Conservation (phyloP, 2,888 invertebrate species). For the Cyrtodaria siliqua region DNA sequence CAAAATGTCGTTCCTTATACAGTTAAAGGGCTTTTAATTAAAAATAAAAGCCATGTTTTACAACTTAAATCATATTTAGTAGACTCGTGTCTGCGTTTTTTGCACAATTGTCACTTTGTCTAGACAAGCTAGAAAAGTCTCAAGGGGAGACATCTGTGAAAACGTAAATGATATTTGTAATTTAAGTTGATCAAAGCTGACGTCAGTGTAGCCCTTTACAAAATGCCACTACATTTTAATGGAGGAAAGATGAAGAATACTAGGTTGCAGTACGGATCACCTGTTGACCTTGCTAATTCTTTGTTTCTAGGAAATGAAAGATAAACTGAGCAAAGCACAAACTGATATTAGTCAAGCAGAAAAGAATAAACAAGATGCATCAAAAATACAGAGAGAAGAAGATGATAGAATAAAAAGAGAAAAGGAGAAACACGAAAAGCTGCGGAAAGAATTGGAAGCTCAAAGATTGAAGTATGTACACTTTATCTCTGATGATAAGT, state of each 20-base stretch:
- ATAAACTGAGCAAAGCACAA: conserved; percentile 61
- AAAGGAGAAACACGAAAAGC: conserved; percentile 66
- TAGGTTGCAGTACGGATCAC: too few species aligned
- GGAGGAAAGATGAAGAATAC: too few species aligned
- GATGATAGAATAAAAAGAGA: conserved; percentile 58
- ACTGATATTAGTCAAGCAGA: conserved; percentile 62
- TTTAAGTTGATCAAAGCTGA: too few species aligned
- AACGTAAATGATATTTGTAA: not conserved
- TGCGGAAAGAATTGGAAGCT: conserved; percentile 65
- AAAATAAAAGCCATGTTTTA: too few species aligned
- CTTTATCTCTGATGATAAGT: not conserved
- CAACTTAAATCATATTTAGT: too few species aligned
- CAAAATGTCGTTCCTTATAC: too few species aligned
- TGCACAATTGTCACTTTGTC: not conserved
- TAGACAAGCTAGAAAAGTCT: not conserved
- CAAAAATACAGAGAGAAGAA: conserved; percentile 63
- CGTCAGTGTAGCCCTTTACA: too few species aligned
- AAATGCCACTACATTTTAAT: too few species aligned
- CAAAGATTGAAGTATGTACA: conserved; percentile 63
- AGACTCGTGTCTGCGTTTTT: too few species aligned
- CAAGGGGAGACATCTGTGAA: not conserved
- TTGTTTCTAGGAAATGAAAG: conserved; percentile 66
- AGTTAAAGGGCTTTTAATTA: too few species aligned
- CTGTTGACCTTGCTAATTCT: too few species aligned
- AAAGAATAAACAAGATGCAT: conserved; percentile 64